These are phyloP conservation scores for Megastigmus dorsalis DNA, from an alignment of 2,888 invertebrate species.

Conservation along the genomic window DNA sequence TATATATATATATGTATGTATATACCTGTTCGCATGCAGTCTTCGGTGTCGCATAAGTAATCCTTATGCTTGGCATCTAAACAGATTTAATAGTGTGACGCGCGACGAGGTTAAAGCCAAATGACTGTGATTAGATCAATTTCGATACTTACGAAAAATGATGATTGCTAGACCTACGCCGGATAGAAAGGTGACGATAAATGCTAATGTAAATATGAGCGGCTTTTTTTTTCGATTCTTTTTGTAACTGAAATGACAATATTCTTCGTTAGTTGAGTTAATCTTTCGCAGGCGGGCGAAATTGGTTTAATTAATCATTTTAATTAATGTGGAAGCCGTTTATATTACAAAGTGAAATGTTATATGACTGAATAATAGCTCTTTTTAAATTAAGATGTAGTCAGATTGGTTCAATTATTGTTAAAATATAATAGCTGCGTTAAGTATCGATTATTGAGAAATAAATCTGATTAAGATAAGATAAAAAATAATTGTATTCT, in stretches of 20 bases:
- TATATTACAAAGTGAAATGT: too few species aligned
- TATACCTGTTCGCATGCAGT: slow-evolving; percentile 79
- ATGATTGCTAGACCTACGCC: slow-evolving; percentile 62
- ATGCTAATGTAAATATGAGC: background rate
- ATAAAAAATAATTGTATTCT: too few species aligned
- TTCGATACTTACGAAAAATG: slow-evolving; percentile 66
- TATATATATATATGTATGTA: background rate
- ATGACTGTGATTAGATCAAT: background rate
- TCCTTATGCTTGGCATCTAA: slow-evolving; percentile 58
- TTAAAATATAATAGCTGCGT: too few species aligned
- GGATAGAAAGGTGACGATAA: slow-evolving; percentile 58
- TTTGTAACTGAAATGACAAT: slow-evolving; percentile 61
- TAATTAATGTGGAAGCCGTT: too few species aligned
- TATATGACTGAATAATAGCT: too few species aligned
- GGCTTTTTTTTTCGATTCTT: slow-evolving; percentile 55
- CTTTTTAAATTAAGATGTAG: too few species aligned
- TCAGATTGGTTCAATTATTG: too few species aligned
- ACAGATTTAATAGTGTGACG: slow-evolving; percentile 48
- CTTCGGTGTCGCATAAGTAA: slow-evolving; percentile 80
- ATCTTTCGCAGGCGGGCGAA: background rate
- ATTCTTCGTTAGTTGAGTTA: background rate
- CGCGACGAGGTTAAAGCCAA: too few species aligned
- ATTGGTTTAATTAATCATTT: too few species aligned
- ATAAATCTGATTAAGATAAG: too few species aligned
- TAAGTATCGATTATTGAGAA: too few species aligned